Evolutionary conservation across 2,888 invertebrate genomes (phyloP).

Genomic region (Rhodophaea formosa): DNA sequence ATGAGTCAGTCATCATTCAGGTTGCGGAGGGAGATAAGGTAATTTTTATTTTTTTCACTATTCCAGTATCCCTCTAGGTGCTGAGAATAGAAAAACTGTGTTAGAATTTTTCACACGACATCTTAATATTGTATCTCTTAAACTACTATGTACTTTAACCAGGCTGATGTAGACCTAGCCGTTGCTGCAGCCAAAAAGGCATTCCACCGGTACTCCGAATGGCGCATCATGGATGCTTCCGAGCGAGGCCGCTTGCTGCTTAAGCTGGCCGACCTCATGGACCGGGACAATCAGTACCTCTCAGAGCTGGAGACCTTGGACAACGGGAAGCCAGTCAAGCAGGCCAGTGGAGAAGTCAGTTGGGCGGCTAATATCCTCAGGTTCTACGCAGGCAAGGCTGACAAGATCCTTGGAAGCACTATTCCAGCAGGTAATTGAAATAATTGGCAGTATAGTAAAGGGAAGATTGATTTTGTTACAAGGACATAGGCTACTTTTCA

Average conservation of each 20-base stretch:
- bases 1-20: constrained; percentile 86
- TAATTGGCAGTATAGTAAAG: background rate
- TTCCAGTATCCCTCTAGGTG: too few species aligned
- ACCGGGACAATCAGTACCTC: constrained; percentile 85
- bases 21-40: constrained; percentile 94
- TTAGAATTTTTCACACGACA: too few species aligned
- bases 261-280: constrained; percentile 87
- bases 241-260: constrained; percentile 86
- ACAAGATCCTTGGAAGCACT: constrained; percentile 90
- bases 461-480: too few species aligned
- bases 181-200: constrained; percentile 90
- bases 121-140: background rate
- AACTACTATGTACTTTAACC: background rate
- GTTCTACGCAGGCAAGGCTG: constrained; percentile 95
- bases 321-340: constrained; percentile 92
- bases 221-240: constrained; percentile 91
- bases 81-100: too few species aligned
- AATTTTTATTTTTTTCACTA: constrained; percentile 23
- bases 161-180: constrained; percentile 90
- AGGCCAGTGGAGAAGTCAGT: constrained; percentile 84
- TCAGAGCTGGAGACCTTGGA: constrained; percentile 95
- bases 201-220: constrained; percentile 86
- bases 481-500: too few species aligned
- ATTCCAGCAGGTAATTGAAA: constrained; percentile 81
- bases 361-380: constrained; percentile 83